A percentile compares a stretch with the other conserved stretches of the same genome.
Conservation (phyloP, 2,797 vertebrate species). For the Eupleurogrammus muticus region DNA sequence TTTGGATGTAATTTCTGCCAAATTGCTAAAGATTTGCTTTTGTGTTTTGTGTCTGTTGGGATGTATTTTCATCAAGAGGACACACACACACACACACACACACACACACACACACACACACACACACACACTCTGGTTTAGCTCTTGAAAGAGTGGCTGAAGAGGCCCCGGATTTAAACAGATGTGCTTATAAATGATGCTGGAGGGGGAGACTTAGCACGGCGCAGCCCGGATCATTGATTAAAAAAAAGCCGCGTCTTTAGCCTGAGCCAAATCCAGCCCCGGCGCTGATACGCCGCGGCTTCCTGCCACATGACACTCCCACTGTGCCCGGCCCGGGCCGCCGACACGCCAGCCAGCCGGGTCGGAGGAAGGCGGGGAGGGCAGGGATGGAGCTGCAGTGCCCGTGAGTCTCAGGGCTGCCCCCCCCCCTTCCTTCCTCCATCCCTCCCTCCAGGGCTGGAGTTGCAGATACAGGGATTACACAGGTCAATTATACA, state of each 20-base stretch:
- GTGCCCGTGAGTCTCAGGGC: slow-evolving; percentile 31
- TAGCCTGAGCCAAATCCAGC: slow-evolving; percentile 91
- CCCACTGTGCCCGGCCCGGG: slow-evolving; percentile 9
- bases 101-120: slow-evolving; percentile 55
- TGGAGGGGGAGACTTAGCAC: slow-evolving; percentile 83
- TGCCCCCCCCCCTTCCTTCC: slow-evolving; percentile 2
- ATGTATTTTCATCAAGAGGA: too few relatives aligned
- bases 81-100: slow-evolving; percentile 54
- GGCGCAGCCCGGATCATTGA: slow-evolving; percentile 91
- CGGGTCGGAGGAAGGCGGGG: neutral
- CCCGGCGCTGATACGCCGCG: slow-evolving; percentile 81
- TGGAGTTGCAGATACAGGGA: slow-evolving; percentile 89
- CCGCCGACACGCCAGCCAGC: slow-evolving; percentile 17
- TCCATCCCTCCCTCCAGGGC: slow-evolving; percentile 52
- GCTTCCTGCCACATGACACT: slow-evolving; percentile 34
- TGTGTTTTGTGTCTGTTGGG: too few relatives aligned
- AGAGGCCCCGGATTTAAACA: slow-evolving; percentile 96
- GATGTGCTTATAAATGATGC: slow-evolving; percentile 92
- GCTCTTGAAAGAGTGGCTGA: slow-evolving; percentile 92
- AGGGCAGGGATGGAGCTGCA: slow-evolving; percentile 28
- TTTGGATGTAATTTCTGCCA: too few relatives aligned
- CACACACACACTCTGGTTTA: slow-evolving; percentile 74
- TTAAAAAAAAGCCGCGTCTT: slow-evolving; percentile 97
- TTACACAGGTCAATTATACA: slow-evolving; percentile 99
- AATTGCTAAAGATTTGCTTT: too few relatives aligned